Evolutionary conservation across 2,113 vertebrate species (phyloP), one percentile per base, ranked within the genome.

Genomic region (Eulacestoma nigropectus): DNA sequence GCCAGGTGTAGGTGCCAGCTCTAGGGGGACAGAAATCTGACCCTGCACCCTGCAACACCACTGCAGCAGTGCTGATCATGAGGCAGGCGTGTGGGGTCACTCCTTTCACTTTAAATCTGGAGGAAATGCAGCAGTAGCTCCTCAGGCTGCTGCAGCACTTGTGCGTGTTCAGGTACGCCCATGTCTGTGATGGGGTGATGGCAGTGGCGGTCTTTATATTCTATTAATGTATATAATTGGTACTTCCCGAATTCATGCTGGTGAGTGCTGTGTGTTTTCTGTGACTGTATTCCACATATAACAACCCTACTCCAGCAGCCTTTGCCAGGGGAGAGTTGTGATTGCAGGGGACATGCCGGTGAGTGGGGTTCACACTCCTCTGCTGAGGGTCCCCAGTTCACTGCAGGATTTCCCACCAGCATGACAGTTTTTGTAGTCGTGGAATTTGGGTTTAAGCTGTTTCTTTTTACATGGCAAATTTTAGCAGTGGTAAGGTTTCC

Each of bases 281-380:
- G 0, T 59, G 72, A 5, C 30, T 25, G 11, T 13, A 2, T 91
- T 59, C 44, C 57, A 44, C 2, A 1, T 1, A 3, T 10, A 42
- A 6, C 1, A 6, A 41, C 17, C 30, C 11, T 33, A 2, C 20
- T 55, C 33, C 44, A 17, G 27, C 4, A 1, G 21, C 17, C 37
- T 53, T 32, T 46, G 8, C 35, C 26, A 7, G 47, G 14, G 10
- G 6, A 13, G 33, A 25, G 6, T 0, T 12, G n/a, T 16, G 42
- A 2, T 4, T 3, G 6, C 13, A 10, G 19, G 33, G n/a, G 21
- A 26, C 16, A 13, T 4, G 4, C 22, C 2, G 4, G 7, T 27
- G 16, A 2, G 1, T 25, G 18, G 33, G 5, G 7, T 46, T 22
- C 53, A 7, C 11, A 5, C 53, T 39, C 20, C 29, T 42, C 18